phyloP scores from a whole-genome alignment of 1,140 invertebrate genomes.

The Eueides isabella region DNA sequence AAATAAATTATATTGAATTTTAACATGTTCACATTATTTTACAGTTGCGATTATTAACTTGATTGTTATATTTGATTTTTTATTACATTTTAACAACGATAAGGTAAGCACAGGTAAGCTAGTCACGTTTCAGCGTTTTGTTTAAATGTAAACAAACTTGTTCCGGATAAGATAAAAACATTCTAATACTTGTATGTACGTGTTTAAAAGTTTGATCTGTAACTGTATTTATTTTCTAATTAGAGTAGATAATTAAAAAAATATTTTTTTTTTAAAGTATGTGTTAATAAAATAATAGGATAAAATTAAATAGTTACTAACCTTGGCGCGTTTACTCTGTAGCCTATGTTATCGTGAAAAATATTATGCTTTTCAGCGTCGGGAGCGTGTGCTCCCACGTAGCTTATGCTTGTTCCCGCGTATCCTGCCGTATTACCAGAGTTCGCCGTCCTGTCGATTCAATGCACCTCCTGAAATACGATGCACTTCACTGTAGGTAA shows the following conservation, averaged over 20 bases:
- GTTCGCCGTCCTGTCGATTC: conserved; percentile 77
- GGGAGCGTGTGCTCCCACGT: conserved; percentile 72
- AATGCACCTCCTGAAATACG: conserved; percentile 73
- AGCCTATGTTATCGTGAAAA: conserved; percentile 74
- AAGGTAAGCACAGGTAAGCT: conserved; percentile 66
- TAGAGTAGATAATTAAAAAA: neutral
- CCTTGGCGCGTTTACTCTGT: conserved; percentile 75
- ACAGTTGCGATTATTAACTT: conserved; percentile 42
- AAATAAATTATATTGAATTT: conserved; percentile 29
- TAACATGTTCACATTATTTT: neutral
- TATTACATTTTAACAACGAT: conserved; percentile 74
- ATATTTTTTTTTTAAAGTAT: neutral
- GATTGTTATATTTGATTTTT: conserved; percentile 64
- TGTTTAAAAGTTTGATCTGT: neutral
- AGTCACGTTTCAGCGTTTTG: conserved; percentile 76
- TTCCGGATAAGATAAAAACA: conserved; percentile 80
- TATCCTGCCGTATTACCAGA: conserved; percentile 73
- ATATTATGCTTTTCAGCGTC: conserved; percentile 69
- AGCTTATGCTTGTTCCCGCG: conserved; percentile 60
- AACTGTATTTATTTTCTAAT: neutral
- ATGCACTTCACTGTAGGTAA: conserved; percentile 60
- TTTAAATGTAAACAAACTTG: conserved; percentile 79
- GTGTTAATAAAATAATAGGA: too few species aligned
- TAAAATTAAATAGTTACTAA: conserved; percentile 48
- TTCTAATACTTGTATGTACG: conserved; percentile 33